Evolutionary conservation across 2,888 invertebrate genomes (phyloP).

Genomic region (Watsonalla cultraria): DNA sequence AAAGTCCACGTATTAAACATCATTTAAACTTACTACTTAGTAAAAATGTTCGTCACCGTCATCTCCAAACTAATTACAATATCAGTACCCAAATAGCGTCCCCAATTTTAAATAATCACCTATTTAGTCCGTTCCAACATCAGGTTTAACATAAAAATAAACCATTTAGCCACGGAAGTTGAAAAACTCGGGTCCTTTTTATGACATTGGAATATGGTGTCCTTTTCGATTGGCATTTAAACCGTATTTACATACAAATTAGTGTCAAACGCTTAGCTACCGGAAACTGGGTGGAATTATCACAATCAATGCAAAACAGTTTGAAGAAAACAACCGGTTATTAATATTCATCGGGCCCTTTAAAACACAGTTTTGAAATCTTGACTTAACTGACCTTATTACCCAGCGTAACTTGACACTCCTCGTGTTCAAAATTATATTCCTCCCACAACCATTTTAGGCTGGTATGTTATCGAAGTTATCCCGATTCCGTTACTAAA

Average conservation of each 20-base stretch:
- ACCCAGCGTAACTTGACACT: neutral
- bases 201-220: neutral
- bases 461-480: neutral
- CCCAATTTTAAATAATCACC: neutral
- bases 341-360: neutral
- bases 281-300: neutral
- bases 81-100: neutral
- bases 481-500: slow-evolving; percentile 36
- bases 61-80: neutral
- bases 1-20: too few relatives aligned
- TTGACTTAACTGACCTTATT: neutral
- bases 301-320: slow-evolving; percentile 6
- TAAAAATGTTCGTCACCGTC: neutral
- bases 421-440: neutral
- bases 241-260: neutral
- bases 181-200: neutral
- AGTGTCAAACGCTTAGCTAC: neutral
- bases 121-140: neutral
- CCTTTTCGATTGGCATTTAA: neutral
- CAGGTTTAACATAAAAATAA: neutral
- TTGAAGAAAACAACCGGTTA: neutral
- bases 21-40: too few relatives aligned
- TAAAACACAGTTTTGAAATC: too few relatives aligned
- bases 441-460: neutral
- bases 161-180: neutral